Evolutionary conservation across 2,113 vertebrate species (phyloP).

Genomic region (Vulpes ferrilata): DNA sequence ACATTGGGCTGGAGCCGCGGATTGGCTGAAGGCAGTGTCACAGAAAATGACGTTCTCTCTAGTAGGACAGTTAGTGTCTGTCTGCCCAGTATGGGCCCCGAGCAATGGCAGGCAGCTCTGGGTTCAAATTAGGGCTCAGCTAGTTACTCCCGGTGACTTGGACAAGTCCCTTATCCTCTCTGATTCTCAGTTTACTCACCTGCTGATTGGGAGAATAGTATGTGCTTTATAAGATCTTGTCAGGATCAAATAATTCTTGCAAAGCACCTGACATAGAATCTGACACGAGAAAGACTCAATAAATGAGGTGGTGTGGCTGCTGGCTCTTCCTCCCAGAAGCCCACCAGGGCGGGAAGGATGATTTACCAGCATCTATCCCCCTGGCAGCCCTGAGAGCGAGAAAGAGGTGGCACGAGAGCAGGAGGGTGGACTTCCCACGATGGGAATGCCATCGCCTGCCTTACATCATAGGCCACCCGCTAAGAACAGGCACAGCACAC

Average conservation of each 20-base stretch:
- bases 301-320: neutral
- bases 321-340: neutral
- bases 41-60: neutral
- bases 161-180: neutral
- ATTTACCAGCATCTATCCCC: too few species aligned
- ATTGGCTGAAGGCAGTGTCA: neutral
- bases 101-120: neutral
- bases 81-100: neutral
- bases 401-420: neutral
- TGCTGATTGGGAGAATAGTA: neutral
- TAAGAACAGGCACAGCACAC: rapidly evolving
- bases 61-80: neutral
- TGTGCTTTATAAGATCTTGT: neutral
- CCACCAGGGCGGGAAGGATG: rapidly evolving
- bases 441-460: rapidly evolving
- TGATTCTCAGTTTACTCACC: neutral
- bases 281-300: neutral
- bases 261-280: neutral
- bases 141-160: neutral
- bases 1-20: neutral
- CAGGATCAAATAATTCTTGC: neutral
- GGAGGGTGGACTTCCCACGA: rapidly evolving
- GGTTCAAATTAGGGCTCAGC: neutral
- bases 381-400: neutral
- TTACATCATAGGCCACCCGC: neutral